Evolutionary conservation across 2,113 vertebrate species (phyloP), one percentile per base, ranked within the genome.

Genomic region (Eulacestoma nigropectus): DNA sequence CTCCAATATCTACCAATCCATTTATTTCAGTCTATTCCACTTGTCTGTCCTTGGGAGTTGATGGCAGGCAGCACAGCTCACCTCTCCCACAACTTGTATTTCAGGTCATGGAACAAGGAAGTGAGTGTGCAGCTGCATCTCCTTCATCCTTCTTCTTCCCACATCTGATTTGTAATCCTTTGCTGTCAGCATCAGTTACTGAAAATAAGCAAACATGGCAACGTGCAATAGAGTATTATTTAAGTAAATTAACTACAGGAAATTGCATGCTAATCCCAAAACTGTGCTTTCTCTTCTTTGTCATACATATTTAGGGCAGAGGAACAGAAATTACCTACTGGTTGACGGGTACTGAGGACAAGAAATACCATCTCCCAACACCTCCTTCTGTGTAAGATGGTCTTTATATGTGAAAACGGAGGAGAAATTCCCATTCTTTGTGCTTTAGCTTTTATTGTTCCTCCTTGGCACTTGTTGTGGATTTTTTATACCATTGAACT

Each of bases 311-410:
- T 94, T 94, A 99, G 99, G 99, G 99, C 56, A 99, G 98, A 98
- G 99, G 99, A 57, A 99, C 98, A 63, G 99, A 99, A 96, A 98
- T 98, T 92, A 99, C 99, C 4, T 99, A 99, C 97, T 99, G 99
- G 99, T 97, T 99, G 97, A 99, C 98, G 2, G 99, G 99, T 16
- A 97, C 98, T 50, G 98, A 98, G 22, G 98, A 98, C 63, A 96
- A 98, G 67, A 96, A 98, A 64, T 99, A 99, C 96, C 98, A 98
- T 92, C 98, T 99, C 81, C 98, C 99, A 2, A 98, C 97, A 23
- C 99, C 99, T n/a, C 99, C 99, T 9, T 99, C 99, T 87, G 99
- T 95, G 99, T 99, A 98, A 99, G 99, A 97, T 23, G 23, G 26
- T 37, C 46, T 84, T 82, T 89, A 42, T 57, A 60, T 20, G 1